Percentiles rank a stretch among this genome's conserved stretches.
These are phyloP conservation scores for Actinia tenebrosa DNA, from an alignment of 64 coral and sea anemone genomes.

Conservation along the genomic window DNA sequence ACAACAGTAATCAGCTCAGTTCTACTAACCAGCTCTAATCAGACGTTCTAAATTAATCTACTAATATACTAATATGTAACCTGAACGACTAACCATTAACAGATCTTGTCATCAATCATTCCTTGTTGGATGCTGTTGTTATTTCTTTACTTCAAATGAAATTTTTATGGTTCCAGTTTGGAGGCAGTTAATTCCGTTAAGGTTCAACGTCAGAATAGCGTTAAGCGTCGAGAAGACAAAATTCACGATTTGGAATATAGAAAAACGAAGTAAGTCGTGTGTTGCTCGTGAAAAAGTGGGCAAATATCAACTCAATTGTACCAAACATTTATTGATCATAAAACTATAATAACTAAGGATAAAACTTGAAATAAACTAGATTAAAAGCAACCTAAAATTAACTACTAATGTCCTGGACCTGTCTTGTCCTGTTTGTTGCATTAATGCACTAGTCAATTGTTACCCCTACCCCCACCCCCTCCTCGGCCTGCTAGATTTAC, in stretches of 20 bases:
- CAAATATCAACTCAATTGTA: neutral
- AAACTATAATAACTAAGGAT: no score
- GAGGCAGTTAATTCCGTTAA: constrained; percentile 66
- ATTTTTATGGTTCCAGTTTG: constrained; percentile 84
- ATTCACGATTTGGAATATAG: constrained; percentile 84
- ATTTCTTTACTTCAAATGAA: neutral
- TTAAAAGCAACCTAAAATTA: no score
- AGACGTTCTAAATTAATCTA: no score
- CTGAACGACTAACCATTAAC: neutral
- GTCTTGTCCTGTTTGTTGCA: no score
- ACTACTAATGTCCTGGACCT: no score
- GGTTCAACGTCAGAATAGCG: constrained; percentile 86
- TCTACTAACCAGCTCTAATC: no score
- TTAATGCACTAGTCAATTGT: no score
- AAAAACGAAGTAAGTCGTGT: constrained; percentile 85
- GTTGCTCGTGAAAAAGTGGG: neutral
- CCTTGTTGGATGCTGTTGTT: neutral
- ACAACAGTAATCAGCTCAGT: no score
- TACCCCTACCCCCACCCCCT: no score
- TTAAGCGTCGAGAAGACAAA: constrained; percentile 95
- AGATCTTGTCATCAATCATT: neutral
- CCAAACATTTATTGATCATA: no score
- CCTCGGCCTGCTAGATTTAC: no score
- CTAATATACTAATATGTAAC: neutral
- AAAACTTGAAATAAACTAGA: no score